Percentiles rank a stretch among this genome's conserved stretches.
Conservation (phyloP, 2,113 vertebrate genomes). For the Nyctibius bracteatus region DNA sequence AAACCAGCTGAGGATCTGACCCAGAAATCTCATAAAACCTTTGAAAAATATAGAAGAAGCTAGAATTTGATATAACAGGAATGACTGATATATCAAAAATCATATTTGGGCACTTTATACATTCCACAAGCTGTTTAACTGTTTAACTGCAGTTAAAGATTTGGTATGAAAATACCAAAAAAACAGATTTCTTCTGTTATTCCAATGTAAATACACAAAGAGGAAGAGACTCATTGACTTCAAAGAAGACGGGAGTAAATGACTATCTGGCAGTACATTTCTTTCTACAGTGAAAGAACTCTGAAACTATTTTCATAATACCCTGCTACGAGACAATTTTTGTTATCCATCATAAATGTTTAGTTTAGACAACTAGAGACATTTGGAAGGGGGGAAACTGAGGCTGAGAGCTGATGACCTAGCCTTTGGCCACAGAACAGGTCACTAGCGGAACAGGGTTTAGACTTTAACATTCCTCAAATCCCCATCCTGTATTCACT, state of each 20-base stretch:
- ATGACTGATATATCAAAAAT: background rate
- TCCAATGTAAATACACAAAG: background rate
- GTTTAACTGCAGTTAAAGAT: background rate
- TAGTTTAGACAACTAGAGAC: background rate
- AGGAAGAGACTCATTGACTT: background rate
- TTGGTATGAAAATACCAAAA: background rate
- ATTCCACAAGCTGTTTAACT: background rate
- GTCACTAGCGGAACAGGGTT: background rate
- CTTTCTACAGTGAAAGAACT: background rate
- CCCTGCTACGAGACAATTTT: background rate
- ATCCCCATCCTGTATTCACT: background rate
- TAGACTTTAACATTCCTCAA: background rate
- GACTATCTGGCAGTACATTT: background rate
- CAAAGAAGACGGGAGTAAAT: background rate
- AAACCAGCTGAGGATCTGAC: slow-evolving; percentile 4
- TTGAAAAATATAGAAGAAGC: background rate
- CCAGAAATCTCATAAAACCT: background rate
- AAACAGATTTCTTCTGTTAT: background rate
- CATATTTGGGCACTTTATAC: background rate
- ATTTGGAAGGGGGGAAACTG: background rate
- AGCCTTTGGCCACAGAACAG: background rate
- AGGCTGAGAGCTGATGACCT: background rate
- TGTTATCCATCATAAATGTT: background rate
- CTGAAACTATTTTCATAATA: background rate
- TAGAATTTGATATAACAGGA: background rate